phyloP scores from a whole-genome alignment of 37 sponge, comb jelly and placozoan species.

The Hexactinellida sp. region DNA sequence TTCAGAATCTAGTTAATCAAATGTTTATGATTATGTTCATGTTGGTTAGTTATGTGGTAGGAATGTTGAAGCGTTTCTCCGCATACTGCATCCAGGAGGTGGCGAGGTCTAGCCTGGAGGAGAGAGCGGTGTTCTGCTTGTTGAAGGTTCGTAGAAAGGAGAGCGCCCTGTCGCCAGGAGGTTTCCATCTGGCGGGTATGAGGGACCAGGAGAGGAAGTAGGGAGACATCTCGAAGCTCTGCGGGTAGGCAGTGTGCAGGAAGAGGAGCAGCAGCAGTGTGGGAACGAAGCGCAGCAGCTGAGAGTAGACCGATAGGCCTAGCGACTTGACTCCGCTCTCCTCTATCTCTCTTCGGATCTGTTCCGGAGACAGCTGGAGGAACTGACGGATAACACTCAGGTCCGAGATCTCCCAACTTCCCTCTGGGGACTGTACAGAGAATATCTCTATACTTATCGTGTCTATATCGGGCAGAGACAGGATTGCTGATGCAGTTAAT shows the following conservation, averaged over 20 bases:
- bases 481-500: background rate
- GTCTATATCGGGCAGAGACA: background rate
- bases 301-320: background rate
- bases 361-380: background rate
- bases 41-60: too few species aligned
- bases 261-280: background rate
- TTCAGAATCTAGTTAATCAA: background rate
- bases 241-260: background rate
- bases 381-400: background rate
- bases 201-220: background rate
- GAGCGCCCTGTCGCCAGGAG: background rate
- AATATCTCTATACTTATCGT: background rate
- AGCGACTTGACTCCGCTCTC: slow-evolving; percentile 13
- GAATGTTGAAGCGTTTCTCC: background rate
- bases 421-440: background rate
- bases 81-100: slow-evolving; percentile 3
- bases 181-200: background rate
- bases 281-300: background rate
- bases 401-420: background rate
- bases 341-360: background rate
- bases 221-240: slow-evolving; percentile 16
- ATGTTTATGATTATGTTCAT: background rate
- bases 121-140: background rate
- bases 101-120: background rate
- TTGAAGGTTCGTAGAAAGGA: slow-evolving; percentile 7